Conservation (phyloP, 2,888 invertebrate species). For the Aleiodes alternator region DNA sequence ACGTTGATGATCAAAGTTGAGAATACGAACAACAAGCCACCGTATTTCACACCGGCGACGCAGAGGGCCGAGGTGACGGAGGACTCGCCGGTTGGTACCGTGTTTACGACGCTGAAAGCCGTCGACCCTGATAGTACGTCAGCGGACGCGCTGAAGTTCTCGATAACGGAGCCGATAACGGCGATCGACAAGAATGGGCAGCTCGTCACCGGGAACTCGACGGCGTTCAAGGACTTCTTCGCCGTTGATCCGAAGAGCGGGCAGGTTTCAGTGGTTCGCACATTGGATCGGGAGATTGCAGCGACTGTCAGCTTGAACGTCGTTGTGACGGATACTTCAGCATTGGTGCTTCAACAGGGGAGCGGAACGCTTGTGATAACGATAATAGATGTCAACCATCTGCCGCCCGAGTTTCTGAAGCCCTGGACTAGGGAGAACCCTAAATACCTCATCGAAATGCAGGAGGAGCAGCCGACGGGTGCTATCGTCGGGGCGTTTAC, state of each 20-base stretch:
- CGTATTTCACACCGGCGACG: constrained; percentile 86
- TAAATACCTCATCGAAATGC: constrained; percentile 81
- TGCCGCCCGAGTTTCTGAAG: constrained; percentile 80
- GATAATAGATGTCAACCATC: constrained; percentile 79
- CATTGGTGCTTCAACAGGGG: constrained; percentile 85
- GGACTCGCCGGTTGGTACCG: constrained; percentile 84
- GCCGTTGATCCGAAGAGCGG: constrained; percentile 80
- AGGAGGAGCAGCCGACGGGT: constrained; percentile 90
- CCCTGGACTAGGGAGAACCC: constrained; percentile 84
- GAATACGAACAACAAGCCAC: constrained; percentile 92
- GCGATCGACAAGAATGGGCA: constrained; percentile 91
- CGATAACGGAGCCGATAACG: constrained; percentile 83
- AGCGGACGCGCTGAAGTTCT: constrained; percentile 82
- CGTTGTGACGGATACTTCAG: constrained; percentile 88
- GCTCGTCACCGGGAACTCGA: constrained; percentile 77
- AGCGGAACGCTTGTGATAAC: constrained; percentile 82
- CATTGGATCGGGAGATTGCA: constrained; percentile 82
- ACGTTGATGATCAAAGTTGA: constrained; percentile 87
- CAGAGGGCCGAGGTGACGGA: constrained; percentile 89
- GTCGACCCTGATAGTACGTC: constrained; percentile 87
- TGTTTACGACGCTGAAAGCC: constrained; percentile 84
- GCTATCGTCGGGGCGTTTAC: constrained; percentile 86
- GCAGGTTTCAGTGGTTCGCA: constrained; percentile 81
- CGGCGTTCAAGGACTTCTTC: constrained; percentile 80
- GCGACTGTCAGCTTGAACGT: constrained; percentile 88